Conservation (phyloP, 2,113 vertebrate species). For the Alaudala cheleensis region DNA sequence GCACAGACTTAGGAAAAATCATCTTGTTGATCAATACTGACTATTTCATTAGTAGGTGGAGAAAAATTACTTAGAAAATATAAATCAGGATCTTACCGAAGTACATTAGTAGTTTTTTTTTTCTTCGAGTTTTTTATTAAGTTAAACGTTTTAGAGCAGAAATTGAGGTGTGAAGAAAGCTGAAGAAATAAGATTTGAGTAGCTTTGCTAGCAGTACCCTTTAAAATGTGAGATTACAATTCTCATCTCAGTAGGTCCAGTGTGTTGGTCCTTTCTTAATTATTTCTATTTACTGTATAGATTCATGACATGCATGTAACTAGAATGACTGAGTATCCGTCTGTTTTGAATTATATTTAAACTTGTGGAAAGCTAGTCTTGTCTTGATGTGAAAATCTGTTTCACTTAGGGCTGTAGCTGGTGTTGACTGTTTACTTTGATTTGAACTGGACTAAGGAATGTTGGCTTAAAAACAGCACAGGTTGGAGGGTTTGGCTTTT, state of each 20-base stretch:
- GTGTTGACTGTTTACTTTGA: not conserved
- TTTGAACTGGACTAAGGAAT: not conserved
- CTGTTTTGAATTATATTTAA: not conserved
- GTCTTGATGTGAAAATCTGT: not conserved
- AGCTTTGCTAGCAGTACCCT: not conserved
- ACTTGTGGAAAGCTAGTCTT: not conserved
- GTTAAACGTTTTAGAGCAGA: not conserved
- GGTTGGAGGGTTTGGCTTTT: not conserved
- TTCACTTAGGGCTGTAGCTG: not conserved
- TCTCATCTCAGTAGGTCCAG: not conserved
- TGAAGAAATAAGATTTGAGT: conserved; percentile 6
- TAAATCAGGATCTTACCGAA: not conserved
- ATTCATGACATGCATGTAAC: not conserved
- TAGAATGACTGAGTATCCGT: not conserved
- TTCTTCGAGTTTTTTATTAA: not conserved
- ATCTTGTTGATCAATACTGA: not conserved
- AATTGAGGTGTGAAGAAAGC: not conserved
- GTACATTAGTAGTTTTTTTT: not conserved
- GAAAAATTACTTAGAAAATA: not conserved
- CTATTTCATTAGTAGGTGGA: not conserved
- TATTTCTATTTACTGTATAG: not conserved
- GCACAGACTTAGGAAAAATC: not conserved
- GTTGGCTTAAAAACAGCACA: not conserved
- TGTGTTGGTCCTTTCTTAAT: not conserved
- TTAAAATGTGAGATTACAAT: not conserved